phyloP scores from a whole-genome alignment of 2,888 invertebrate genomes.

The Geotrupes spiniger region DNA sequence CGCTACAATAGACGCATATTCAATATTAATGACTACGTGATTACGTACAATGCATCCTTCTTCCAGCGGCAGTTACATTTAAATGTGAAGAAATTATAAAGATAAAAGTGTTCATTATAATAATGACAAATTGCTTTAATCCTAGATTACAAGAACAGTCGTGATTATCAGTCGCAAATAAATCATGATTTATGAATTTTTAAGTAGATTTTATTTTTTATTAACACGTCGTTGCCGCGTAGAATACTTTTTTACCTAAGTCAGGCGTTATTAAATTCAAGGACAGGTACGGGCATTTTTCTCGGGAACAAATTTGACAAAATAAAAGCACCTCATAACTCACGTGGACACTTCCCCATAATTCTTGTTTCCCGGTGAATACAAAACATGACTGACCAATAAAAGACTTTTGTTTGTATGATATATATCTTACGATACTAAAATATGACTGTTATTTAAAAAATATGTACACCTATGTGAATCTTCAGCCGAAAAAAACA shows the following conservation, averaged over 20 bases:
- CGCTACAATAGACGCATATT: no score
- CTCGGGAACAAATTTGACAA: constrained; percentile 24
- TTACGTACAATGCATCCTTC: no score
- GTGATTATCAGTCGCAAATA: constrained; percentile 33
- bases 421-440: constrained; percentile 23
- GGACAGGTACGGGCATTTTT: constrained; percentile 18
- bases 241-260: constrained; percentile 11
- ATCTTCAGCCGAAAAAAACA: constrained; percentile 15
- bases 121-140: constrained; percentile 37
- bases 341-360: constrained; percentile 22
- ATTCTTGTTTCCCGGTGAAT: constrained; percentile 20
- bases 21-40: no score
- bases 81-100: constrained; percentile 14
- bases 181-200: constrained; percentile 32
- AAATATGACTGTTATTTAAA: constrained; percentile 22
- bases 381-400: constrained; percentile 32
- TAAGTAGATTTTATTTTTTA: constrained; percentile 14
- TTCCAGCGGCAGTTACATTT: background rate
- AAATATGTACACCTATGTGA: constrained; percentile 21
- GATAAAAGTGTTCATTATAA: constrained; percentile 23
- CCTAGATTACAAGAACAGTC: constrained; percentile 36
- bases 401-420: constrained; percentile 28
- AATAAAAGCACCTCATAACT: constrained; percentile 29
- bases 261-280: constrained; percentile 15
- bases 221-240: constrained; percentile 1